Conservation (phyloP, 37 sponge, comb jelly and placozoan genomes). For the Mnemiopsis leidyi region DNA sequence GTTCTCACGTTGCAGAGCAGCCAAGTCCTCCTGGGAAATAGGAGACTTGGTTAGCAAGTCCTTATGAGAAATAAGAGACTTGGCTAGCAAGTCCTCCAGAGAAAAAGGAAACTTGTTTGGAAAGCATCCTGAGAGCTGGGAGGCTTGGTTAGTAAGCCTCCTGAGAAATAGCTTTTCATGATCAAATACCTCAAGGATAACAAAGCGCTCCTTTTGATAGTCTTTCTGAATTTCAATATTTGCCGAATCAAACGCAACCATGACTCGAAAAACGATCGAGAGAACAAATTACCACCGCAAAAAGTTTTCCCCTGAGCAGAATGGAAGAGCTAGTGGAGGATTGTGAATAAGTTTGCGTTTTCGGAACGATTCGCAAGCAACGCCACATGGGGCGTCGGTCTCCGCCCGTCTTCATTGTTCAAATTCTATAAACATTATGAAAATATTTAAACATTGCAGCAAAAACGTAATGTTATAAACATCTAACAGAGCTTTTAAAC, state of each 20-base stretch:
- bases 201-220: background rate
- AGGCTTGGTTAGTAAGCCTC: too few species aligned
- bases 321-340: background rate
- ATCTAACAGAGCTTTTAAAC: too few species aligned
- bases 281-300: background rate
- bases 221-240: background rate
- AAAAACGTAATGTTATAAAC: background rate
- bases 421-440: background rate
- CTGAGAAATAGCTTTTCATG: too few species aligned
- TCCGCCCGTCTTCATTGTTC: background rate
- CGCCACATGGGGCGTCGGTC: background rate
- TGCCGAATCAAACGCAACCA: background rate
- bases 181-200: background rate
- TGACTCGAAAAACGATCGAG: background rate
- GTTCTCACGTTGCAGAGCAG: slow-evolving; percentile 6
- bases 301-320: background rate
- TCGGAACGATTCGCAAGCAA: background rate
- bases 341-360: background rate
- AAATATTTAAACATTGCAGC: background rate
- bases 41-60: background rate
- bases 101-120: background rate
- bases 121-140: background rate
- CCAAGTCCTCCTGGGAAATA: background rate
- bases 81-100: background rate
- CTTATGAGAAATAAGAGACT: background rate